These are phyloP conservation scores for Gari tellinella DNA, from an alignment of 2,888 invertebrate species.

Conservation along the genomic window DNA sequence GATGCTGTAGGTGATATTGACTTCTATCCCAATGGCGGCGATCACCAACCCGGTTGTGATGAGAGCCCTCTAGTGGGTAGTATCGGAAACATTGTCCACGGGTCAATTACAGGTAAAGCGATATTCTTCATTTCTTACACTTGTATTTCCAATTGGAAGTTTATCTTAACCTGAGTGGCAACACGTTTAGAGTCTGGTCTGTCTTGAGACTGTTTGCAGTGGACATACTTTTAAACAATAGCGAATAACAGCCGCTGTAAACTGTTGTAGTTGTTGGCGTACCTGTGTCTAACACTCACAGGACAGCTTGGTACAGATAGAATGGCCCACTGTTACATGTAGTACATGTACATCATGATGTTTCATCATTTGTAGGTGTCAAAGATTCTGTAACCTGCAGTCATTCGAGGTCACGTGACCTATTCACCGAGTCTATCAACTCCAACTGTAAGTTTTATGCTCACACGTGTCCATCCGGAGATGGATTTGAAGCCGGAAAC, in stretches of 20 bases:
- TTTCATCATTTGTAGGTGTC: slow-evolving; percentile 28
- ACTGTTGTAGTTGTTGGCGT: no score
- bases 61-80: slow-evolving; percentile 58
- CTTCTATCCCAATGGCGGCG: slow-evolving; percentile 78
- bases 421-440: slow-evolving; percentile 70
- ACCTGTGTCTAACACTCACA: no score
- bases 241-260: no score
- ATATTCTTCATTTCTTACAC: no score
- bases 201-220: no score
- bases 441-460: slow-evolving; percentile 66
- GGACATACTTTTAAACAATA: no score
- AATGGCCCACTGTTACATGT: no score
- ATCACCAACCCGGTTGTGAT: slow-evolving; percentile 74
- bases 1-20: slow-evolving; percentile 73
- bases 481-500: slow-evolving; percentile 62
- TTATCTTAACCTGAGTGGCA: no score
- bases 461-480: slow-evolving; percentile 58
- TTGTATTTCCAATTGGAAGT: no score
- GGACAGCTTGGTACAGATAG: no score
- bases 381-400: slow-evolving; percentile 64
- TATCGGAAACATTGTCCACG: slow-evolving; percentile 23
- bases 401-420: slow-evolving; percentile 59
- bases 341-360: not conserved
- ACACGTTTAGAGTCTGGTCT: no score
- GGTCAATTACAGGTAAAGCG: slow-evolving; percentile 37